Evolutionary conservation across 2,113 vertebrate genomes (phyloP), one percentile per base, ranked within the genome.

Genomic region (Chaenogobius annularis): DNA sequence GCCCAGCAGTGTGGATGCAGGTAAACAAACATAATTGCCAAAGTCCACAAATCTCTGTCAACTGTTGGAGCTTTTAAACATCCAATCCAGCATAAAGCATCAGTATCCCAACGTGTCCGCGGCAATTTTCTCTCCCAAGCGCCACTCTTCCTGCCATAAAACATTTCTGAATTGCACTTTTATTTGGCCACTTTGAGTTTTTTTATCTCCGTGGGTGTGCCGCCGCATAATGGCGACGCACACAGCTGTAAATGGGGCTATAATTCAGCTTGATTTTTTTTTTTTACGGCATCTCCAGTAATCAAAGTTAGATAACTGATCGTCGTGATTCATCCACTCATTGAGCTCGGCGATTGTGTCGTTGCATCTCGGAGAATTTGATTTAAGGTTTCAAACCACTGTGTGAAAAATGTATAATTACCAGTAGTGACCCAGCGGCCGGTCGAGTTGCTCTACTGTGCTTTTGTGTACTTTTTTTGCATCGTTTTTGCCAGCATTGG

Each of bases 251-350:
- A 50, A 67, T 40, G 70, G 66, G 22, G 37, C 44, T 54, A 9
- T 68, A 19, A 52, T 70, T 61, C 19, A 20, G 7, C 23, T 35
- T 1, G n/a, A 1, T 12, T 80, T 72, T n/a, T n/a, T n/a, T n/a
- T n/a, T n/a, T n/a, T n/a, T 75, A 35, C 47, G 66, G 7, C 26
- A 62, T 15, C 56, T 9, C 15, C 35, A 19, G 23, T 50, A 55
- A 74, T 81, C 69, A 80, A 44, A 76, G 50, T 65, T 43, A 17
- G 46, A 43, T 72, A 80, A 78, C 56, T 67, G 8, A 12, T 73
- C 63, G 70, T 86, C 62, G 66, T 74, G 73, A 70, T 58, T 72
- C 46, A 23, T 74, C 59, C 72, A 76, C 87, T 84, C 78, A 79
- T 14, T 47, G 9, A 70, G 46, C 15, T 50, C 3, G 10, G 44